These are phyloP conservation scores for Orcinus orca DNA, from an alignment of 2,113 vertebrate genomes.

Conservation along the genomic window DNA sequence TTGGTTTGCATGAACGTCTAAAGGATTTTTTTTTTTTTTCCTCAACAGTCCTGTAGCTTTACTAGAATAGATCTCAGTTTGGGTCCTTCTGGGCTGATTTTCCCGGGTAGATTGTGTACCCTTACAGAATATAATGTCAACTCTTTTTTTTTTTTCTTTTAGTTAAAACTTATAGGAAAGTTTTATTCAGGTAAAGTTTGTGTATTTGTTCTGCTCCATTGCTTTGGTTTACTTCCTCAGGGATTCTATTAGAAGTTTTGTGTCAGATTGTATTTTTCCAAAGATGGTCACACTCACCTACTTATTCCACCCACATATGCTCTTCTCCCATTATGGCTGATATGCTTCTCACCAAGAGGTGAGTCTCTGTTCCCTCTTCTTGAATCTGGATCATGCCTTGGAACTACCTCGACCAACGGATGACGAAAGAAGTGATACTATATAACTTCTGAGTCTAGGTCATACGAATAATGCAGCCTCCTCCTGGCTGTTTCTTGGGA, in stretches of 20 bases:
- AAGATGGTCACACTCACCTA: background rate
- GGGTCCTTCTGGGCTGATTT: background rate
- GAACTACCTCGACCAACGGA: background rate
- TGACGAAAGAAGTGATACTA: background rate
- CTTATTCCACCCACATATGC: background rate
- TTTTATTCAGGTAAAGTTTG: background rate
- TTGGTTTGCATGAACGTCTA: background rate
- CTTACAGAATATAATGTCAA: background rate
- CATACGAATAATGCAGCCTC: background rate
- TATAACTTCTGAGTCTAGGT: background rate
- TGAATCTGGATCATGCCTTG: background rate
- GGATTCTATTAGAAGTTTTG: background rate
- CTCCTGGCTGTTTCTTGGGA: background rate
- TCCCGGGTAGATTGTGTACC: background rate
- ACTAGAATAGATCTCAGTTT: background rate
- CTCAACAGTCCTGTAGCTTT: background rate
- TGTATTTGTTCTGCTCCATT: background rate
- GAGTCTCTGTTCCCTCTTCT: background rate
- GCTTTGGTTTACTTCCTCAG: background rate
- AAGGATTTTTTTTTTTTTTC: background rate
- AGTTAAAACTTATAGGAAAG: background rate
- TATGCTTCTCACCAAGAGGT: background rate
- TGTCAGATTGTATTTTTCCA: background rate
- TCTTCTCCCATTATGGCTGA: background rate
- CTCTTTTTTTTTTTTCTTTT: background rate